Evolutionary conservation across 2,888 invertebrate genomes (phyloP).

Genomic region (Drosophila picticornis): DNA sequence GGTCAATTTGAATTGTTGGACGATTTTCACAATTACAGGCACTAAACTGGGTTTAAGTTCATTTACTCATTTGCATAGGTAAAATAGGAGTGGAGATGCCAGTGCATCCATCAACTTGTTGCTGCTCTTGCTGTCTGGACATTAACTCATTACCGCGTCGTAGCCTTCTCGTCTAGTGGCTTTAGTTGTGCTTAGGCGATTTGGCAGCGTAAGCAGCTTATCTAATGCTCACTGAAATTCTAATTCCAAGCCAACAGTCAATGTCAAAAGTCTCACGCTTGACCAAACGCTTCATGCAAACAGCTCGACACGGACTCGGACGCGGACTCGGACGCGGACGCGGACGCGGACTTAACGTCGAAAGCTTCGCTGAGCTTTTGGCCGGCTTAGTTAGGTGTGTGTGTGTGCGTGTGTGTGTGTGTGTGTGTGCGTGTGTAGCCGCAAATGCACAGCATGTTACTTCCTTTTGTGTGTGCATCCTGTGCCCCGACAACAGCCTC

Average conservation of each 20-base stretch:
- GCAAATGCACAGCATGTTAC: conserved; percentile 69
- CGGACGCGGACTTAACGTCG: conserved; percentile 46
- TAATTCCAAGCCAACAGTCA: conserved; percentile 12
- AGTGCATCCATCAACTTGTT: not conserved
- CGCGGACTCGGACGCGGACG: conserved; percentile 45
- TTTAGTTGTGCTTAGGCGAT: conserved; percentile 1
- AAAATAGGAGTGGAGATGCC: not conserved
- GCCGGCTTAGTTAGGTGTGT: not conserved
- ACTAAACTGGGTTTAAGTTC: not conserved
- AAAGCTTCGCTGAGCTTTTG: conserved; percentile 20
- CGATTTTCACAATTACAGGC: not conserved
- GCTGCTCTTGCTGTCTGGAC: not conserved
- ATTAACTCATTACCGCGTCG: not conserved
- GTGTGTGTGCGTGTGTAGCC: conserved; percentile 4
- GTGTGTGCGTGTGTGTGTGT: not conserved
- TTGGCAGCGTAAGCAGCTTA: conserved; percentile 1
- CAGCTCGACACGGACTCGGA: conserved; percentile 43
- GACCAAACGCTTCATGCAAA: conserved; percentile 37
- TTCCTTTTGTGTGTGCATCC: conserved; percentile 77
- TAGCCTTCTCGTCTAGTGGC: not conserved
- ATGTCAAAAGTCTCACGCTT: conserved; percentile 57
- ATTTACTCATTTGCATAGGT: not conserved
- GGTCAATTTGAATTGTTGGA: too few relatives aligned
- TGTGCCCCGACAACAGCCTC: conserved; percentile 52
- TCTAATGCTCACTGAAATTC: conserved; percentile 13